Percentiles rank a stretch among this genome's conserved stretches.
phyloP scores from a whole-genome alignment of 2,888 invertebrate species.

The Tinea trinotella region DNA sequence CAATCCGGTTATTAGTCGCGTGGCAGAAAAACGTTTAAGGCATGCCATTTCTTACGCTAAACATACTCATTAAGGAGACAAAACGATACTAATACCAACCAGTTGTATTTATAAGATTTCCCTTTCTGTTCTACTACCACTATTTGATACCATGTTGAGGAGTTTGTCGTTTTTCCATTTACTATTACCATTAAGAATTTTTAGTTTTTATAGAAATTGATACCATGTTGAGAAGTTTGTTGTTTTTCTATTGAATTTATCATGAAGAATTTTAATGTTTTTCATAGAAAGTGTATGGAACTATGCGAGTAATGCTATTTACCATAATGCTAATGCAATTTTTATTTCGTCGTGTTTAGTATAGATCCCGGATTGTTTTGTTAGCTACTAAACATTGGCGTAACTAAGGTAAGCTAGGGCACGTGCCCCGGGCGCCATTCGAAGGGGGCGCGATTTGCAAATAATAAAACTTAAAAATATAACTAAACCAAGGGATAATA shows the following conservation, averaged over 20 bases:
- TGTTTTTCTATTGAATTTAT: neutral
- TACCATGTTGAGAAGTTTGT: neutral
- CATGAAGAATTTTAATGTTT: neutral
- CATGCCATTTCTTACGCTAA: neutral
- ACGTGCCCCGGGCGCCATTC: too few species aligned
- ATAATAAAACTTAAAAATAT: too few species aligned
- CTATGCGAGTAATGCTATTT: neutral
- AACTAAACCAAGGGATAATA: too few species aligned
- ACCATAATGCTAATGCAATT: too few species aligned
- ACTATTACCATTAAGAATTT: too few species aligned
- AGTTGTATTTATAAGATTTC: slow-evolving; percentile 8
- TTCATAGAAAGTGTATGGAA: neutral
- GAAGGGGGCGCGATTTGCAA: too few species aligned
- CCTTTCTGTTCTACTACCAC: slow-evolving; percentile 7
- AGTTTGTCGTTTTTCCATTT: neutral
- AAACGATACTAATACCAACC: slow-evolving; percentile 3
- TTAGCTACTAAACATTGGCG: too few species aligned
- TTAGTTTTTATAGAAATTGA: too few species aligned
- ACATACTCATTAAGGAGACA: slow-evolving; percentile 1
- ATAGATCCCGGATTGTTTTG: too few species aligned
- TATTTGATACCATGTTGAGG: neutral
- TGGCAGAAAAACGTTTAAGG: slow-evolving; percentile 1
- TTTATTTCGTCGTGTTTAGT: too few species aligned
- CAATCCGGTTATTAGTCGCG: neutral
- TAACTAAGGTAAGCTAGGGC: too few species aligned